phyloP scores from a whole-genome alignment of 2,797 vertebrate genomes.

The Notolabrus celidotus region DNA sequence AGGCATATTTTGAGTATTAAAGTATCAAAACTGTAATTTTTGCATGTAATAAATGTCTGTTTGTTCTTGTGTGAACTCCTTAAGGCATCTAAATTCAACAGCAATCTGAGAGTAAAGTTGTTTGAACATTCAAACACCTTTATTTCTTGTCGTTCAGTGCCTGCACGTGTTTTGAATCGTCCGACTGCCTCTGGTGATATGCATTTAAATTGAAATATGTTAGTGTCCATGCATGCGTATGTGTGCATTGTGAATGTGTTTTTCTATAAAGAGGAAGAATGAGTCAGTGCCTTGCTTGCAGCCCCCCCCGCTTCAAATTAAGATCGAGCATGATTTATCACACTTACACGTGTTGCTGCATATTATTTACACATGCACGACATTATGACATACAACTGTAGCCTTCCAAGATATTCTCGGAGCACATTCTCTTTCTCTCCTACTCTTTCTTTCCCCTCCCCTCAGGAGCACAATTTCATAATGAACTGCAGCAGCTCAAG shows the following conservation, averaged over 20 bases:
- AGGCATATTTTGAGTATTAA: not conserved
- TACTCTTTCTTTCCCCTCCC: not conserved
- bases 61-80: not conserved
- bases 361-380: not conserved
- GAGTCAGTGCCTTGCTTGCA: conserved; percentile 4
- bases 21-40: not conserved
- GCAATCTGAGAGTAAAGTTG: not conserved
- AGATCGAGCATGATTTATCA: not conserved
- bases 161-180: too few relatives aligned
- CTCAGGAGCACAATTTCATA: conserved; percentile 37
- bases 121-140: not conserved
- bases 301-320: not conserved
- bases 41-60: not conserved
- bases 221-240: not conserved
- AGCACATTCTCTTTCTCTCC: conserved; percentile 10
- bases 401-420: conserved; percentile 17
- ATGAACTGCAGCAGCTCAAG: conserved; percentile 44
- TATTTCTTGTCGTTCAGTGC: not conserved
- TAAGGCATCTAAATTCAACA: not conserved
- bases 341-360: not conserved
- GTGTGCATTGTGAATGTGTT: not conserved
- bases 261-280: not conserved
- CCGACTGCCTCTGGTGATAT: not conserved
- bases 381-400: conserved; percentile 2
- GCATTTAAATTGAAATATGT: conserved; percentile 11